Evolutionary conservation across 1,140 invertebrate species (phyloP), one percentile per base, ranked within the genome.

Genomic region (Monochamus saltuarius): DNA sequence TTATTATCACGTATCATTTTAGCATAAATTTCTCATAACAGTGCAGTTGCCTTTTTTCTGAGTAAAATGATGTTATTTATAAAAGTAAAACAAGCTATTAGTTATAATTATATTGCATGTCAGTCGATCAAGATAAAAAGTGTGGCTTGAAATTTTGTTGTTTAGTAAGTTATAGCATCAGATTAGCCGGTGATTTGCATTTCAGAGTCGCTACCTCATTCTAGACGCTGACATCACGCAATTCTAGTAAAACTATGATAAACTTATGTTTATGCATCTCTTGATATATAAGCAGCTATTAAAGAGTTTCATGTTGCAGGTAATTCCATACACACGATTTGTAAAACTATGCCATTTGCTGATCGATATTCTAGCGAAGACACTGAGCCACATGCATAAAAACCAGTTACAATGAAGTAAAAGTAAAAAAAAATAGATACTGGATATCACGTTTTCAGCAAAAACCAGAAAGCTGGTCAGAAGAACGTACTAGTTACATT

Each of bases 41-140:
- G 22, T 29, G 22, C 22, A 29, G 22, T 29, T 6, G 22, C 22
- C 22, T 29, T 29, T 29, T 29, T 29, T 29, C 22, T 6, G 6
- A 29, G 22, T 29, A 29, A 29, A 29, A 29, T 29, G 22, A 29
- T 29, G 22, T 47, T 47, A 71, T 73, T 71, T 72, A 71, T 72
- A 73, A 65, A 67, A 68, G 62, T 67, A 68, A 71, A 72, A 73
- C 68, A 73, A 75, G 66, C 69, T 70, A 75, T 73, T 73, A 75
- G 71, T 71, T 75, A 73, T 75, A 75, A 75, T 75, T 73, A 75
- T 69, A 67, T 75, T 70, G 73, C 73, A 72, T 75, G 73, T 64
- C 56, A 52, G 63, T 56, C 43, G 59, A 73, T 73, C 72, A 62
- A 61, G 72, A 73, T 72, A 71, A 60, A n/a, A n/a, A 50, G 40